A percentile compares a stretch with the other conserved stretches of the same genome.
These are phyloP conservation scores for Nephotettix cincticeps DNA, from an alignment of 1,140 invertebrate species.

Conservation along the genomic window DNA sequence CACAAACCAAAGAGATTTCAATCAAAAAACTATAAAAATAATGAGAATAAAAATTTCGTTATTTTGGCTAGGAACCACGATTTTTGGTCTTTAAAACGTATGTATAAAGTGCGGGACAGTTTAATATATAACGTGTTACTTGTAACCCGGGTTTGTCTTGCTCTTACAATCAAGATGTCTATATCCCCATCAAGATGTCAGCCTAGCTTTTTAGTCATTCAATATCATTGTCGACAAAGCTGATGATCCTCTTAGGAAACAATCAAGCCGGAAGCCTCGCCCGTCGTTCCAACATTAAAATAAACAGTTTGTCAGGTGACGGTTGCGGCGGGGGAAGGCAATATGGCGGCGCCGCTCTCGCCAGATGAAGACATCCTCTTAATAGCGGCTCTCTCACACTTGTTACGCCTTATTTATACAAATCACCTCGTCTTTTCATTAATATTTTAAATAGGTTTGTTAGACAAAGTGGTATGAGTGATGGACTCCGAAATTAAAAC, in stretches of 20 bases:
- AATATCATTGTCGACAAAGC: background rate
- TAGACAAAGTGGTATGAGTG: conserved; percentile 7
- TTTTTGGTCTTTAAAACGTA: too few relatives aligned
- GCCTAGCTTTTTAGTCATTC: background rate
- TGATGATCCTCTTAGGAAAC: conserved; percentile 1
- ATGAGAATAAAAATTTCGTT: too few relatives aligned
- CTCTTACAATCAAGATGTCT: too few relatives aligned
- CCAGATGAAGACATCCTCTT: background rate
- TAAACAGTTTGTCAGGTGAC: background rate
- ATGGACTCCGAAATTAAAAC: conserved; percentile 6
- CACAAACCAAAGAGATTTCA: too few relatives aligned
- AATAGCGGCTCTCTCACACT: conserved; percentile 1
- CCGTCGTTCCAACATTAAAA: background rate
- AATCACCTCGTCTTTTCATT: conserved; percentile 7
- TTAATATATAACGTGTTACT: too few relatives aligned
- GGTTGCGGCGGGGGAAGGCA: background rate
- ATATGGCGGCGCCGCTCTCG: conserved; percentile 3
- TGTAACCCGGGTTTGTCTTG: too few relatives aligned
- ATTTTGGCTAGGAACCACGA: too few relatives aligned
- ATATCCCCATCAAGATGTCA: too few relatives aligned
- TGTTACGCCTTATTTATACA: conserved; percentile 10
- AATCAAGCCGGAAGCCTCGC: conserved; percentile 1
- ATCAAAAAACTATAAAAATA: too few relatives aligned
- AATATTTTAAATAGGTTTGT: conserved; percentile 8
- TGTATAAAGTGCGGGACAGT: too few relatives aligned